Base-by-base conservation (phyloP, 2,113 vertebrate genomes). In the Nyctibius bracteatus region DNA sequence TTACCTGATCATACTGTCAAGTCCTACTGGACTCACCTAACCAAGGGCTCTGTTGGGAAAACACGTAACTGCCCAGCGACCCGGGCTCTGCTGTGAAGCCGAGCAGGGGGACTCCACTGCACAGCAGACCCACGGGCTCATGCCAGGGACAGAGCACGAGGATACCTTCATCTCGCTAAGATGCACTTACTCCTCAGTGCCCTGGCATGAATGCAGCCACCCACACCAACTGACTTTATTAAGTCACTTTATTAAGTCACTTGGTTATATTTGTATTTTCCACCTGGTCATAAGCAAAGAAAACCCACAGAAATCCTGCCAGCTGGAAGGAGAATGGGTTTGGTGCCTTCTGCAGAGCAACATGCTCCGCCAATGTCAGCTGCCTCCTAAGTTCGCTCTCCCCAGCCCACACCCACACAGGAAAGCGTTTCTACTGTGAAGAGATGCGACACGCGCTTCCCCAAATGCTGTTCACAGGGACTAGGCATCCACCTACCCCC, bases 41-140 rank as follows among this genome's bases (percentile, higher is more conserved):
- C 27, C 31, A 35, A 43, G 35, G 58, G 41, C 37, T 61, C 68
- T 68, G n/a, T 12, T 0, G 1, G 46, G 49, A 27, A 67, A 55
- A 33, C 6, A 58, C 1, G 1, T n/a, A 86, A 44, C 35, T 59
- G 44, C 25, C 9, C 44, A 49, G 55, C 0, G 0, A 39, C 4
- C 43, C 17, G 68, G 54, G 47, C 33, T 65, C 49, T 59, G 47
- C 73, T 54, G 31, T 14, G 59, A 52, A 46, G 30, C 35, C 1
- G 2, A 52, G 19, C 66, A 28, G 51, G 63, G 20, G 39, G 61
- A 80, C 35, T 52, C 14, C 52, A 21, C 30, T 0, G 0, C 83
- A 57, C 37, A 41, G 43, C 46, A 71, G 28, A n/a, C 35, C 19
- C 12, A 7, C 0, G 0, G 0, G 1, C 23, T 37, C 4, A 2